Percentiles rank a stretch among this genome's conserved stretches.
Evolutionary conservation across 2,888 invertebrate genomes (phyloP).

Genomic region (Trichogramma evanescens): DNA sequence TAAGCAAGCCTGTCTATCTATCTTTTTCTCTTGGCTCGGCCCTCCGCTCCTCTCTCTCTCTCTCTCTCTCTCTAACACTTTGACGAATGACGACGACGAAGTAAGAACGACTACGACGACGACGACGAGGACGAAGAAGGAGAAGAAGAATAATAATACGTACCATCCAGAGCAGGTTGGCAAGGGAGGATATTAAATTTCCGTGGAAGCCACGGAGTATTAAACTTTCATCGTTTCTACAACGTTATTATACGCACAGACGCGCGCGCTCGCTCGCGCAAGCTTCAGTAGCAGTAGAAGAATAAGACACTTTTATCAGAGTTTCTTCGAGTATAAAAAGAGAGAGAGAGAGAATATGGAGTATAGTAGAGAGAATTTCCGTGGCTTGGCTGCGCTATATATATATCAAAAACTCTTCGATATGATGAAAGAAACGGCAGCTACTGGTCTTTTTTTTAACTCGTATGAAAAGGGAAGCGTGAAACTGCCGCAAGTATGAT

Average conservation of each 20-base stretch:
- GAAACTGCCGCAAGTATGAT: conserved; percentile 21
- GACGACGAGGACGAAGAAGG: conserved; percentile 7
- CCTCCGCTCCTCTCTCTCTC: too few species aligned
- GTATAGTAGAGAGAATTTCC: too few species aligned
- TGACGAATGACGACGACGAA: too few species aligned
- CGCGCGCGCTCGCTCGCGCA: conserved; percentile 6
- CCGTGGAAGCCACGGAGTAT: conserved; percentile 27
- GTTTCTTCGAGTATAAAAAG: conserved; percentile 15
- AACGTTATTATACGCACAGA: conserved; percentile 27
- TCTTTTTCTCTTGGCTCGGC: too few species aligned
- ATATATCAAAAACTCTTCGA: too few species aligned
- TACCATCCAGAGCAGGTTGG: conserved; percentile 1
- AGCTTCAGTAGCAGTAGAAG: background rate
- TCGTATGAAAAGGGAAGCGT: conserved; percentile 13
- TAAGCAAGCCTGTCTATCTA: too few species aligned
- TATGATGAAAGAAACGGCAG: too few species aligned
- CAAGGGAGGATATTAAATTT: conserved; percentile 31
- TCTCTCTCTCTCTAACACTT: too few species aligned
- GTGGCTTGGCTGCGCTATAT: too few species aligned
- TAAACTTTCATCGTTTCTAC: conserved; percentile 33
- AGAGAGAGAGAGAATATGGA: too few species aligned
- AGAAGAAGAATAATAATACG: conserved; percentile 11
- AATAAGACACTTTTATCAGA: conserved; percentile 25
- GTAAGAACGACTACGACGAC: too few species aligned
- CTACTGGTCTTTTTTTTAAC: background rate